Base-by-base conservation (phyloP, 1,140 invertebrate species). In the Archivesica marissinica region DNA sequence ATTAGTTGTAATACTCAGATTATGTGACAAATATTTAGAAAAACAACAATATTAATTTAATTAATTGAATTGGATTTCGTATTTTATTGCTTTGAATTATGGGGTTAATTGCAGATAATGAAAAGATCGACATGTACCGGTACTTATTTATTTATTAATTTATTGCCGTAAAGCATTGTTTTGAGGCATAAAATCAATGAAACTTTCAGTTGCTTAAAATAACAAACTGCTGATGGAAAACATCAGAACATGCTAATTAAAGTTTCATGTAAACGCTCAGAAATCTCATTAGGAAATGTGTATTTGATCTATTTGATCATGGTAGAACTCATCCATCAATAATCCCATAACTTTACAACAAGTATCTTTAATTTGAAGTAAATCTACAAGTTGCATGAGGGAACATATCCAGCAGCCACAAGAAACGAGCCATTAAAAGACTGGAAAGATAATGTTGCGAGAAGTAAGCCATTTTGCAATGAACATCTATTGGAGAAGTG, bases 301-400 rank as follows among this genome's bases (percentile, higher is more conserved):
- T 44, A 72, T 44, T 47, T 72, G 41, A 30, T 47, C 41, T 72
- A 30, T 47, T 72, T 47, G 41, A 47, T 47, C 68, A 72, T 33
- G 41, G 9, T 2, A 30, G 33, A 47, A 33, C 41, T 28, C 39
- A 47, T 72, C 50, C 50, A 72, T 72, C 68, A 72, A 0, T 1
- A 7, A 41, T 17, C n/a, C 44, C 13, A 20, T 72, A 3, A 72
- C 41, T 47, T 47, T 9, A 23, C 13, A 1, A 47, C 39, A 44
- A 47, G 41, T 30, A 33, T 44, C 41, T 30, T 72, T 33, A 44
- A 72, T 72, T 72, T 33, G 23, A 72, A 2, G 41, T 52, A 72
- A 72, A 72, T 72, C n/a, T 47, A 20, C 39, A 20, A n/a, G 30
- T 72, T 72, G 68, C 68, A 72, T 72, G 68, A 72, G 39, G 17